Evolutionary conservation across 2,797 vertebrate species (phyloP), one percentile per base, ranked within the genome.

Genomic region (Megaceryle alcyon): DNA sequence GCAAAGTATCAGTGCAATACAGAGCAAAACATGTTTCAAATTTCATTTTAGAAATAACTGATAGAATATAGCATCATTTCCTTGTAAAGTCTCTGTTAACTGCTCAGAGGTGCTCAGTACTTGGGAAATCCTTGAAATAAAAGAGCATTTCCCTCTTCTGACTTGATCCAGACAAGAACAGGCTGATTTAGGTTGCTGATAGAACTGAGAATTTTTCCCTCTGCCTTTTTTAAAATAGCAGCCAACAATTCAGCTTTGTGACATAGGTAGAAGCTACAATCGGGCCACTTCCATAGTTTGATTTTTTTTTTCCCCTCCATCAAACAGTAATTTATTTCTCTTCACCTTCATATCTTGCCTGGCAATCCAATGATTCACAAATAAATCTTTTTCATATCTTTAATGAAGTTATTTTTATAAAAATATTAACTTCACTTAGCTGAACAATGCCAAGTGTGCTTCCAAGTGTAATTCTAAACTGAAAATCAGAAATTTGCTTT

Each of bases 401-500:
- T 56, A 85, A 19, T 10, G 71, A 89, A 86, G 43, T 43, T n/a
- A 57, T 60, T 87, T 44, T 71, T 77, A 31, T 44, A 78, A 91
- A 91, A 94, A 79, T 76, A 90, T 25, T 78, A 78, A 8, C 23
- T 81, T 82, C 39, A 76, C 22, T 43, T 72, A 69, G 31, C 35
- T 37, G 46, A 84, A 79, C n/a, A 79, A 31, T 31, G 56, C n/a
- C 4, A 0, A 84, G 14, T 44, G 15, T 48, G 49, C 35, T 82
- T 94, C 43, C 86, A 81, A 81, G 29, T 35, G 13, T 57, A 57
- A 66, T 31, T 23, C 44, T 80, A 26, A 68, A 83, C 2, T 46
- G 63, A 90, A 95, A 86, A 88, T 63, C 18, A 63, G 46, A 54
- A 86, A 83, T 73, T 83, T 82, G 33, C 20, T 93, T 91, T 81